Evolutionary conservation across 92 coral and sea anemone species (phyloP), one percentile per base, ranked within the genome.

Genomic region (Phenganax subtilis): DNA sequence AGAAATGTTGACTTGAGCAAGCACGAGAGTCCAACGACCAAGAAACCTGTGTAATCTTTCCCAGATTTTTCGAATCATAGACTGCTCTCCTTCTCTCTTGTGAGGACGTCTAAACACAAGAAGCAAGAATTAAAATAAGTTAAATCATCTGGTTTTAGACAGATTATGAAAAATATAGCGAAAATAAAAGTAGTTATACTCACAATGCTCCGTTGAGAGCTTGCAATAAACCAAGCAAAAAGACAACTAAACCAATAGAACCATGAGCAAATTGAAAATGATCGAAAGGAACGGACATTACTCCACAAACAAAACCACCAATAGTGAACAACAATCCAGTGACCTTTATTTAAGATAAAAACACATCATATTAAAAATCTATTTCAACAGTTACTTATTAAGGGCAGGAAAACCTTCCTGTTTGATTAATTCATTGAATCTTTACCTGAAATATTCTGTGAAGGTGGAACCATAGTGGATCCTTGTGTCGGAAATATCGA

Each of bases 1-100:
- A 29, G 86, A 88, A 57, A 94, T 94, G 81, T 94, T 94, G 72
- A 94, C 87, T 65, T 92, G 92, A n/a, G 98, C 98, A 77, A 94
- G 89, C 17, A 94, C 65, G 6, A 94, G 87, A 51, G 88, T 92
- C 27, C 83, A 86, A 17, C 98, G 92, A 47, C 98, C 98, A 3
- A 87, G 72, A 63, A 88, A 80, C 81, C 88, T 92, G 87, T 94
- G 98, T 82, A 80, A 86, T 67, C 87, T 82, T 66, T 94, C 98
- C 98, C 98, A 94, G 84, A 92, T 68, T 15, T 84, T 30, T 54
- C 98, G 97, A 82, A 85, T 85, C 28, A 58, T 81, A 10, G 90
- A 63, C 57, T 85, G 87, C 6, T 91, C 97, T 57, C 89, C 98
- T 27, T 86, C 85, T 55, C 63, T 59, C 44, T 88, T 85, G 86